Percentiles rank a stretch among this genome's conserved stretches.
phyloP scores from a whole-genome alignment of 2,113 vertebrate species.

The Agelaius tricolor region DNA sequence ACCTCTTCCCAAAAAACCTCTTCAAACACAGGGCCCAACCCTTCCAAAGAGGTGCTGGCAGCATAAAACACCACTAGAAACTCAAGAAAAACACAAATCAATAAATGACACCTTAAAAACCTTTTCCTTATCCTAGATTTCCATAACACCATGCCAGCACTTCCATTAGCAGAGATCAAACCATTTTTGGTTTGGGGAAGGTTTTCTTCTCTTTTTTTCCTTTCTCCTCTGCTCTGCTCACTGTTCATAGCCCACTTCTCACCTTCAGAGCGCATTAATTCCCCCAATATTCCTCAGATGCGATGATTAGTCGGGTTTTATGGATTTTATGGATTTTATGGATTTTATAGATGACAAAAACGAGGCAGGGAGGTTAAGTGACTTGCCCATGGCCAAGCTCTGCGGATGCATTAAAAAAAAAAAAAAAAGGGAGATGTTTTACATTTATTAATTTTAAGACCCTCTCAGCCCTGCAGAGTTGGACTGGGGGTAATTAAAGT shows the following conservation, averaged over 20 bases:
- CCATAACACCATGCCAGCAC: neutral
- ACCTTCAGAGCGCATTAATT: conserved; percentile 41
- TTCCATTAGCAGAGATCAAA: neutral
- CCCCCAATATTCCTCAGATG: neutral
- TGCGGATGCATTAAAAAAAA: neutral
- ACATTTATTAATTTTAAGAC: conserved; percentile 15
- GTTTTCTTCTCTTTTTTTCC: neutral
- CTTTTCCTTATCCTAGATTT: neutral
- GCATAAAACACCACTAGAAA: neutral
- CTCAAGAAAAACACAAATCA: neutral
- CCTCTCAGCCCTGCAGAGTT: neutral
- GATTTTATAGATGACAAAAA: conserved; percentile 33
- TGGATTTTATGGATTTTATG: conserved; percentile 2
- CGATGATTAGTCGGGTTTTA: neutral
- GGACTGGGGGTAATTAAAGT: neutral
- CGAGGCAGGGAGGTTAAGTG: conserved; percentile 14
- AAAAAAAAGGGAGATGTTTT: neutral
- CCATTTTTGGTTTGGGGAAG: neutral
- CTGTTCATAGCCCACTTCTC: neutral
- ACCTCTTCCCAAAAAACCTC: neutral
- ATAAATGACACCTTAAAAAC: neutral
- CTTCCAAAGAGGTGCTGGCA: neutral
- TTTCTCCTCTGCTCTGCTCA: neutral
- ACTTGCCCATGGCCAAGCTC: neutral
- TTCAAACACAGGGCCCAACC: neutral